Conservation (phyloP, 1,140 invertebrate genomes). For the Drosophila repleta region DNA sequence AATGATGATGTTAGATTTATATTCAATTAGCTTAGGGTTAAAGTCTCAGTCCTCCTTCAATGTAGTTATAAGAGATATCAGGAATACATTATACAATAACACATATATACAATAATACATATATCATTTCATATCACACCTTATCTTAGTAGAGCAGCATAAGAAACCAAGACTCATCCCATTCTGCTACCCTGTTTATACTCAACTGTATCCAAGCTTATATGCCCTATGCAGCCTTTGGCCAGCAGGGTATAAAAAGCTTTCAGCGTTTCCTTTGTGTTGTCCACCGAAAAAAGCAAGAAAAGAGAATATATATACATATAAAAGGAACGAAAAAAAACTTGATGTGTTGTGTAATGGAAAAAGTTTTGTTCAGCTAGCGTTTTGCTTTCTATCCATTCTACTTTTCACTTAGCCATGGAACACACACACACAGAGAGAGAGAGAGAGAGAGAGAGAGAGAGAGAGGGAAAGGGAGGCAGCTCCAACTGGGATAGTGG, state of each 20-base stretch:
- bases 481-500: slow-evolving; percentile 3
- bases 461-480: not conserved
- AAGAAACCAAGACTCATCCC: not conserved
- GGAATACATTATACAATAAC: too few relatives aligned
- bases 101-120: too few relatives aligned
- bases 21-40: too few relatives aligned
- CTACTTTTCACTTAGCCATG: slow-evolving; percentile 74
- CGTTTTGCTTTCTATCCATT: slow-evolving; percentile 76
- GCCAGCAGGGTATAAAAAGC: slow-evolving; percentile 68
- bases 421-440: slow-evolving; percentile 37
- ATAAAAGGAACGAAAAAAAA: slow-evolving; percentile 63
- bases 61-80: too few relatives aligned
- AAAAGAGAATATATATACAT: slow-evolving; percentile 41
- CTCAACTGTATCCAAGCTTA: slow-evolving; percentile 38
- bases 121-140: too few relatives aligned
- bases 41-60: too few relatives aligned
- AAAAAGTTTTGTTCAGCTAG: slow-evolving; percentile 78
- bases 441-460: slow-evolving; percentile 1
- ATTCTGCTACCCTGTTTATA: not conserved
- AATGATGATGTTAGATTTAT: too few relatives aligned
- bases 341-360: slow-evolving; percentile 80
- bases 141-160: not conserved
- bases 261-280: slow-evolving; percentile 77
- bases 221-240: slow-evolving; percentile 49
- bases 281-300: slow-evolving; percentile 61